These are phyloP conservation scores for Nasonovia ribisnigri DNA, from an alignment of 2,888 invertebrate species.

Conservation along the genomic window DNA sequence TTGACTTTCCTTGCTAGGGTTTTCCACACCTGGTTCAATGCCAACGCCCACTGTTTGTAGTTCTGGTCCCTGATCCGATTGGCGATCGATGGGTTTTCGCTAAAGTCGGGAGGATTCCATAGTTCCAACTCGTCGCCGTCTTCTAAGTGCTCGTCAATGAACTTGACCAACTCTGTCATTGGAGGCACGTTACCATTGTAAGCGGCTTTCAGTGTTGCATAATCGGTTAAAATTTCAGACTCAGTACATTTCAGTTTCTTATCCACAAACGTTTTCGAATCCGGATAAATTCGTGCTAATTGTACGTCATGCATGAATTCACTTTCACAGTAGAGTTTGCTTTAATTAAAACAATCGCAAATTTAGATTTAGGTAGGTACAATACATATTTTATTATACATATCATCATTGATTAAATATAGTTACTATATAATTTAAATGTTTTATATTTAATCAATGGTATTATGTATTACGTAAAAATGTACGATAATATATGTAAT, in stretches of 20 bases:
- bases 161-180: slow-evolving; percentile 64
- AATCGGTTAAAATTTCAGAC: slow-evolving; percentile 66
- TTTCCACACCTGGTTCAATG: slow-evolving; percentile 69
- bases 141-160: slow-evolving; percentile 68
- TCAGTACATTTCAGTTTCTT: slow-evolving; percentile 74
- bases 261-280: slow-evolving; percentile 90
- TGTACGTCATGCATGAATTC: slow-evolving; percentile 81
- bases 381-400: background rate
- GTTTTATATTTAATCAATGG: too few relatives aligned
- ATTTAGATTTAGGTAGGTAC: background rate
- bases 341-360: slow-evolving; percentile 68
- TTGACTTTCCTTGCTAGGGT: slow-evolving; percentile 75
- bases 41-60: slow-evolving; percentile 72
- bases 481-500: background rate
- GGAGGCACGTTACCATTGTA: slow-evolving; percentile 54
- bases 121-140: slow-evolving; percentile 68
- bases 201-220: slow-evolving; percentile 66
- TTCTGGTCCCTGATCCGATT: slow-evolving; percentile 70
- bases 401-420: too few relatives aligned
- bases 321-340: slow-evolving; percentile 82
- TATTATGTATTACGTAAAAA: background rate
- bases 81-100: slow-evolving; percentile 70
- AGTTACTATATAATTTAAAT: too few relatives aligned
- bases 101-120: slow-evolving; percentile 70
- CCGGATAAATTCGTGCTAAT: slow-evolving; percentile 76